phyloP scores from a whole-genome alignment of 2,113 vertebrate species.

The Callospermophilus lateralis region DNA sequence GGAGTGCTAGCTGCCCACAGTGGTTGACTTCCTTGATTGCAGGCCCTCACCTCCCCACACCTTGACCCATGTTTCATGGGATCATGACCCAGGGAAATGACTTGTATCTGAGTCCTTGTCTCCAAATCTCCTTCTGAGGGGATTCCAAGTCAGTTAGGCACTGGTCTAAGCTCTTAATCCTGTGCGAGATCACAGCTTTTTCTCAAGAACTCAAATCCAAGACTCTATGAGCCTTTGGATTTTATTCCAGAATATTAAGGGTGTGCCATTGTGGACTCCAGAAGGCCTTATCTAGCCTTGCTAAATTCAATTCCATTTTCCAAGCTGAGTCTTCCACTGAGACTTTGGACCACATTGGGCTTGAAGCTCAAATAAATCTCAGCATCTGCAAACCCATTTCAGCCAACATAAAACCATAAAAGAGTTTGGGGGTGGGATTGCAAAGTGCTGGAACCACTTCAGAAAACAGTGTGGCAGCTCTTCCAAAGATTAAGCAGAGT shows the following conservation, averaged over 20 bases:
- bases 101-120: not conserved
- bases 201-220: conserved; percentile 29
- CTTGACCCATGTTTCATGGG: not conserved
- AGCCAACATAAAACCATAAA: conserved; percentile 28
- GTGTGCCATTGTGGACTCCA: not conserved
- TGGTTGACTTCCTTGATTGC: not conserved
- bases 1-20: not conserved
- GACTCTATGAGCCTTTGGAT: not conserved
- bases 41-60: not conserved
- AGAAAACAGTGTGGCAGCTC: not conserved
- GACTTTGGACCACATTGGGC: conserved; percentile 21
- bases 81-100: not conserved
- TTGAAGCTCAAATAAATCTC: conserved; percentile 61
- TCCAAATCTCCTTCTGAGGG: not conserved
- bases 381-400: conserved; percentile 56
- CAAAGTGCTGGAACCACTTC: not conserved
- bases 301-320: conserved; percentile 20
- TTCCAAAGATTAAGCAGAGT: not conserved
- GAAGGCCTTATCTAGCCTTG: not conserved
- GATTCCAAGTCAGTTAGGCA: not conserved
- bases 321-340: not conserved
- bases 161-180: not conserved
- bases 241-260: conserved; percentile 37
- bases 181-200: not conserved
- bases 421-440: not conserved